Conservation (phyloP, 2,888 invertebrate genomes). For the Melitaea athalia region DNA sequence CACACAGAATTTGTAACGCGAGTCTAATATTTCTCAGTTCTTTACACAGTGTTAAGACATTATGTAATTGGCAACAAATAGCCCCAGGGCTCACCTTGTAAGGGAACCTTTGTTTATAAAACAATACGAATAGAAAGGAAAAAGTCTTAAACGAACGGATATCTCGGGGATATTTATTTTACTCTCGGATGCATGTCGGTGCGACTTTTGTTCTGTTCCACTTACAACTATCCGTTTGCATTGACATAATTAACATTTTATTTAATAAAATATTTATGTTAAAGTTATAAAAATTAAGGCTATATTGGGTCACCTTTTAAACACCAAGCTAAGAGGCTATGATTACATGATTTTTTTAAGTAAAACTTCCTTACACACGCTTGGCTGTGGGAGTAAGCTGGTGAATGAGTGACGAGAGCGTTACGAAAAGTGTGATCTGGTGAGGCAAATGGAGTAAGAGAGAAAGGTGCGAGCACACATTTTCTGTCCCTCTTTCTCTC, state of each 20-base stretch:
- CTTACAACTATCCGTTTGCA: slow-evolving; percentile 16
- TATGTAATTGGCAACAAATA: slow-evolving; percentile 35
- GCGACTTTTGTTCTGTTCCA: slow-evolving; percentile 49
- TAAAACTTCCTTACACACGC: too few relatives aligned
- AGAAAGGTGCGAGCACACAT: too few relatives aligned
- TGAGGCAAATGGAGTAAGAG: too few relatives aligned
- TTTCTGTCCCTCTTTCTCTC: too few relatives aligned
- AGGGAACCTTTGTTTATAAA: slow-evolving; percentile 42
- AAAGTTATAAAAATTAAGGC: too few relatives aligned
- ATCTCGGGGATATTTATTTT: slow-evolving; percentile 52
- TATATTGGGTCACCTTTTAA: too few relatives aligned
- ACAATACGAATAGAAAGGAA: slow-evolving; percentile 40
- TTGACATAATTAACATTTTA: neutral
- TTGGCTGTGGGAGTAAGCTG: too few relatives aligned
- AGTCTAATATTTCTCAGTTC: slow-evolving; percentile 8
- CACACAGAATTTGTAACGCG: slow-evolving; percentile 6
- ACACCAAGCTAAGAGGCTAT: too few relatives aligned
- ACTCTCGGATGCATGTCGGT: slow-evolving; percentile 42
- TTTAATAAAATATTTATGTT: too few relatives aligned
- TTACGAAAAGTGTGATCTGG: too few relatives aligned
- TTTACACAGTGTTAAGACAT: slow-evolving; percentile 26
- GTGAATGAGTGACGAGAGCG: too few relatives aligned
- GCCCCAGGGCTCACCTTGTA: slow-evolving; percentile 39
- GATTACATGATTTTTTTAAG: too few relatives aligned
- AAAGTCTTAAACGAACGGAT: slow-evolving; percentile 42